Conservation (phyloP, 1,140 invertebrate genomes). For the Pseudomyrmex dendroicus region DNA sequence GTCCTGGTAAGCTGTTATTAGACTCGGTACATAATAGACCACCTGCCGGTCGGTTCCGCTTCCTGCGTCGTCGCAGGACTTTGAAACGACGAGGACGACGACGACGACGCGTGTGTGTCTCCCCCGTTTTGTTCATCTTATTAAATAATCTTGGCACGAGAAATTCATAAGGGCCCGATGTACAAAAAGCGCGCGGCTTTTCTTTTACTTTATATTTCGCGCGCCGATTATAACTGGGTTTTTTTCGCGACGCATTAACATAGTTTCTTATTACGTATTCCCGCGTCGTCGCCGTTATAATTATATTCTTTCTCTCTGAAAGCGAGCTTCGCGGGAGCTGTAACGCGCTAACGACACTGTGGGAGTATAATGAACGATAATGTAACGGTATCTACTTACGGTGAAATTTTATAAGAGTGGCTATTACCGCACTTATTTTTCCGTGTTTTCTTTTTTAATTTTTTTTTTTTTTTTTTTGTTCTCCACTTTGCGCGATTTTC, state of each 20-base stretch:
- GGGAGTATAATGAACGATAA: conserved; percentile 25
- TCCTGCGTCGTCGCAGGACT: conserved; percentile 23
- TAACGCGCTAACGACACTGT: conserved; percentile 20
- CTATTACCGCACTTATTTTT: background rate
- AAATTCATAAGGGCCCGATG: conserved; percentile 36
- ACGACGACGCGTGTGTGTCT: no score
- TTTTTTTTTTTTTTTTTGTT: no score
- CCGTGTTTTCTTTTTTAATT: background rate
- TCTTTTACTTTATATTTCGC: conserved; percentile 15
- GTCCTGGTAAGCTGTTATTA: conserved; percentile 50
- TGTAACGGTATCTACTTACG: conserved; percentile 21
- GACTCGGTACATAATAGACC: conserved; percentile 49
- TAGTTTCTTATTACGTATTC: conserved; percentile 31
- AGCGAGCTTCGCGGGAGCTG: background rate
- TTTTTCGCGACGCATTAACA: conserved; percentile 29
- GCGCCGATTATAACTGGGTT: conserved; percentile 27
- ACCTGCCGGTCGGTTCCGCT: conserved; percentile 8
- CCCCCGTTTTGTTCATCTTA: conserved; percentile 38
- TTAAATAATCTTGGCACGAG: conserved; percentile 47
- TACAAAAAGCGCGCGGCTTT: background rate
- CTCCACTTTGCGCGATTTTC: no score
- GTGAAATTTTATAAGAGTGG: conserved; percentile 11
- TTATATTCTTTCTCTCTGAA: conserved; percentile 36
- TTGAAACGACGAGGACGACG: conserved; percentile 7
- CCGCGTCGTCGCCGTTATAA: conserved; percentile 8